These are phyloP conservation scores for Drosophila atroscutellata DNA, from an alignment of 2,888 invertebrate genomes.

Conservation along the genomic window DNA sequence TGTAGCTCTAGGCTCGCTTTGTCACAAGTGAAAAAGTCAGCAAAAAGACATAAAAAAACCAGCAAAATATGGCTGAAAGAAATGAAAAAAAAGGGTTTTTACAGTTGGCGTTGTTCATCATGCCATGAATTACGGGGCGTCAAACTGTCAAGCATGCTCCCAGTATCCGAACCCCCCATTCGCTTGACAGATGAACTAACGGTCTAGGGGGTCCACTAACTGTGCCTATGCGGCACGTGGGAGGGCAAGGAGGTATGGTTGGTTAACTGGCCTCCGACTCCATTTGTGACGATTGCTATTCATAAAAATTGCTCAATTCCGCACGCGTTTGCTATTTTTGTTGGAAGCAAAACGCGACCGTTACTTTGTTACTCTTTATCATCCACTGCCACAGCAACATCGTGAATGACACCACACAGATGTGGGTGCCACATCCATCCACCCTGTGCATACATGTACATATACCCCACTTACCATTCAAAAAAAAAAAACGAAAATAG, in stretches of 20 bases:
- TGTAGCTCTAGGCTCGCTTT: constrained; percentile 34
- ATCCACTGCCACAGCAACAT: constrained; percentile 35
- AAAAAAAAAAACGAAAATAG: neutral
- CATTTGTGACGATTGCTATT: constrained; percentile 75
- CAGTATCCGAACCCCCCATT: constrained; percentile 22
- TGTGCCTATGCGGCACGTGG: constrained; percentile 13
- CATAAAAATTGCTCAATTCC: constrained; percentile 81
- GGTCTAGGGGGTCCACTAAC: constrained; percentile 38
- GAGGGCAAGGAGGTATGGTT: neutral
- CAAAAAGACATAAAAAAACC: constrained; percentile 8
- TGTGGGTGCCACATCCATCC: constrained; percentile 41
- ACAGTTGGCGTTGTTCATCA: constrained; percentile 75
- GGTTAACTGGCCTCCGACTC: constrained; percentile 32
- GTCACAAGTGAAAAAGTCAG: constrained; percentile 62
- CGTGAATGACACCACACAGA: constrained; percentile 61
- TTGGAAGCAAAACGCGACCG: constrained; percentile 31
- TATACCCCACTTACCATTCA: constrained; percentile 21
- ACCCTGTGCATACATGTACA: neutral
- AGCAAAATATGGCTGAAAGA: constrained; percentile 26
- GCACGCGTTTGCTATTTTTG: constrained; percentile 78
- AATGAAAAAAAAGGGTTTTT: constrained; percentile 38
- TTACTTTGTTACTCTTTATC: constrained; percentile 63
- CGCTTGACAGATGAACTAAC: constrained; percentile 72
- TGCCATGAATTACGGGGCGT: constrained; percentile 81
- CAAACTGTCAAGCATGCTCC: constrained; percentile 79